Base-by-base conservation (phyloP, 2,797 vertebrate species). In the Okamejei kenojei region DNA sequence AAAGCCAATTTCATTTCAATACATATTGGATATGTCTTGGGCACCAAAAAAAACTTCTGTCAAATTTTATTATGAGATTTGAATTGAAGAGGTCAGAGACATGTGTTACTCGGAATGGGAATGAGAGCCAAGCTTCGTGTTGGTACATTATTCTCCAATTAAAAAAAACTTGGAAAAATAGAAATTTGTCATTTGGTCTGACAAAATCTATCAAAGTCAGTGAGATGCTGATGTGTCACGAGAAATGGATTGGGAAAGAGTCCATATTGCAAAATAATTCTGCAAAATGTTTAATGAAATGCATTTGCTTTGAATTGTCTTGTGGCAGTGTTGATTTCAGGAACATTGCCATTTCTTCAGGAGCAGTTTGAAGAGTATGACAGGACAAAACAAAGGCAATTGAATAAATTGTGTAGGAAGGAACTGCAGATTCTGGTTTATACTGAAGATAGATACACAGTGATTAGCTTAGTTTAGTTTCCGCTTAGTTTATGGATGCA, bases 1-100 rank as follows among this genome's bases (percentile, higher is more conserved):
- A 81, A 82, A 54, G 80, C 23, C 80, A 82, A 82, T 82, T 78
- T 82, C 21, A 38, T 82, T 82, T 82, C 58, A 82, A 82, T 82
- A 82, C 54, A 58, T 82, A 21, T 54, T 8, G 26, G 71, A 74
- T 74, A 82, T 21, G 23, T 82, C 80, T 45, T 23, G 45, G 80
- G 21, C 19, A 68, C 10, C 21, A 26, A 74, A 74, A 82, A 82
- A 58, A 54, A 19, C 76, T 26, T n/a, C 80, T 23, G 45, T 82
- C 80, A 82, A 82, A 58, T 82, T 45, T 82, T 58, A 82, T 82
- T 82, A 82, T 54, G 80, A 82, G 11, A 82, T 82, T 26, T 82
- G 45, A 81, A 81, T 81, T 81, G 79, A 82, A 82, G 80, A 82
- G 80, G 80, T 82, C 80, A 58, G 54, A 58, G 45, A 82, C 9